These are phyloP conservation scores for Coendou prehensilis DNA, from an alignment of 2,797 vertebrate species.

Conservation along the genomic window DNA sequence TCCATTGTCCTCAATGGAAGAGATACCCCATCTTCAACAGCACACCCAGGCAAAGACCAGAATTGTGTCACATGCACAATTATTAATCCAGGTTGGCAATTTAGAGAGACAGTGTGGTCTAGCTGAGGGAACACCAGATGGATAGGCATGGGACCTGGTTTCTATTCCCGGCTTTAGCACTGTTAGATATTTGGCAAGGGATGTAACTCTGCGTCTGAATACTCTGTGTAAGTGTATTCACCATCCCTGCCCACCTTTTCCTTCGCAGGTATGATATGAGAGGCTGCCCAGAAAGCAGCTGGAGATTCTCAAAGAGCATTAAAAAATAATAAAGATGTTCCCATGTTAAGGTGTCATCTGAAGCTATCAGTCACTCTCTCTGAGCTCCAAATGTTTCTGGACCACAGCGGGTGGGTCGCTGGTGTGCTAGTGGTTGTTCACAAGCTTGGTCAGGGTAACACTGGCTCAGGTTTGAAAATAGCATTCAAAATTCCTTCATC, in stretches of 20 bases:
- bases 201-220: constrained; percentile 35
- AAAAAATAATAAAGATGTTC: constrained; percentile 16
- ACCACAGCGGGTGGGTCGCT: constrained; percentile 7
- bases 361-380: not conserved
- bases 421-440: constrained; percentile 46
- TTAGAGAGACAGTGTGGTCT: constrained; percentile 84
- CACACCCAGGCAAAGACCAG: constrained; percentile 44
- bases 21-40: constrained; percentile 21
- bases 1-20: not conserved
- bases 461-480: constrained; percentile 43
- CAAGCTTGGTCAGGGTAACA: constrained; percentile 43
- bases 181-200: constrained; percentile 72
- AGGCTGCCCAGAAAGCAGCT: not conserved
- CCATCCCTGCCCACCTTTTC: not conserved
- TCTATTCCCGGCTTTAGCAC: constrained; percentile 68
- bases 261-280: constrained; percentile 8
- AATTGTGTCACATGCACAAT: constrained; percentile 19
- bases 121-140: constrained; percentile 79
- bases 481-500: constrained; percentile 41
- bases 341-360: not conserved
- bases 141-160: constrained; percentile 79
- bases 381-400: constrained; percentile 57
- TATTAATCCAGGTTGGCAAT: constrained; percentile 79
- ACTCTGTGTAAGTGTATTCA: constrained; percentile 46
- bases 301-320: constrained; percentile 19